Evolutionary conservation across 2,113 vertebrate species (phyloP), one percentile per base, ranked within the genome.

Genomic region (Agelaius tricolor): DNA sequence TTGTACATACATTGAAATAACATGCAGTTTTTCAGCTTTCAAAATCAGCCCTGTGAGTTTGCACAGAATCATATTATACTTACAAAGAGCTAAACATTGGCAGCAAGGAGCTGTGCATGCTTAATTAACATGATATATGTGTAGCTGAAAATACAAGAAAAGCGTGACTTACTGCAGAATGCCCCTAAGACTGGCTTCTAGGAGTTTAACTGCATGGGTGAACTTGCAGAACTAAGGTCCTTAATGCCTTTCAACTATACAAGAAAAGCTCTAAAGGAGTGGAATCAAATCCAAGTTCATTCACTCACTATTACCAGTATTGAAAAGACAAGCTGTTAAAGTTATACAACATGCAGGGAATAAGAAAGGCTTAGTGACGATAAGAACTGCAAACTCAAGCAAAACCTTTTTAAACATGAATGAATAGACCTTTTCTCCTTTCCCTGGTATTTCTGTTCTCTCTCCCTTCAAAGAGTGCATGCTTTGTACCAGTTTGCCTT

Each of bases 401-500:
- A 80, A 75, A 80, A 41, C 8, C 46, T 61, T 91, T 89, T 49
- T 8, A 33, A 51, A 23, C 2, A 1, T 51, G 33, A 77, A 80
- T 74, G 46, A 68, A 82, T 37, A 69, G 75, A 37, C 61, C 24
- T 43, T 79, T 79, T 71, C 65, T 94, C 55, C 43, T 46, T 65
- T 57, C 9, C 33, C 46, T 73, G 71, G 7, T 54, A 13, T 62
- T 33, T 82, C 74, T 85, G 61, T 94, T 84, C 21, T 90, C 54
- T 63, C 41, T 75, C 47, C 66, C 30, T 51, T 92, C 65, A 58
- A 41, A 79, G 26, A 86, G 35, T 11, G 4, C 51, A 52, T 90
- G 75, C 74, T 89, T 96, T 89, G 14, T 94, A 79, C 76, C 20
- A 2, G 47, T 84, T 95, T 73, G 46, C 94, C 93, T 94, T 81